These are phyloP conservation scores for zebrafish (Danio rerio) DNA, from an alignment of 2,113 vertebrate species.

Conservation along the genomic window DNA sequence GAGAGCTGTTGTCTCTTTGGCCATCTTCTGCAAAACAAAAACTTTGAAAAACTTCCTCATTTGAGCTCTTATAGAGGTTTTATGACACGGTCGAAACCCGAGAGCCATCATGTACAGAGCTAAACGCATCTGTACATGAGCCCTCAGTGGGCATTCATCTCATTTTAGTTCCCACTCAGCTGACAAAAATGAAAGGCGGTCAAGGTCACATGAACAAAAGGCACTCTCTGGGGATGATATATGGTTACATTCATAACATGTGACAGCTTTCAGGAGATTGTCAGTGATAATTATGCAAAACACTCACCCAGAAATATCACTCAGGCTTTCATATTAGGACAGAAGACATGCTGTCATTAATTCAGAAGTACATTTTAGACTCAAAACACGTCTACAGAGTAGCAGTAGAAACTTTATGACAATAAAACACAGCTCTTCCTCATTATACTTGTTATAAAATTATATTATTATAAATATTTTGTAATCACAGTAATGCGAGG, in stretches of 20 bases:
- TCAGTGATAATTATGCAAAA: not conserved
- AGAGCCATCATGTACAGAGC: not conserved
- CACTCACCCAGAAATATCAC: not conserved
- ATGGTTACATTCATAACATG: not conserved
- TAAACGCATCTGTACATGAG: not conserved
- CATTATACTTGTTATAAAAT: not conserved
- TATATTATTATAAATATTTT: no score
- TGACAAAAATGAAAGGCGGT: not conserved
- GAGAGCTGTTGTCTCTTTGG: not conserved
- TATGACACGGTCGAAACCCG: not conserved
- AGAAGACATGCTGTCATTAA: no score
- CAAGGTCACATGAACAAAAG: constrained; percentile 21
- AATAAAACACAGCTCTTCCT: not conserved
- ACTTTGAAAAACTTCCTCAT: not conserved
- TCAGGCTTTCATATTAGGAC: not conserved
- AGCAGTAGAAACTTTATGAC: not conserved
- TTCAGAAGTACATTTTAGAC: not conserved
- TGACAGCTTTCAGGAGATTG: not conserved
- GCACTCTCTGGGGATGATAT: not conserved
- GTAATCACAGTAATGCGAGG: not conserved
- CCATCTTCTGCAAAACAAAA: not conserved
- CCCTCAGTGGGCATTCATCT: not conserved
- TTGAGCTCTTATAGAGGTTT: not conserved
- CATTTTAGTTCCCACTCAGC: constrained; percentile 2
- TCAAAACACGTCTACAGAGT: not conserved